These are phyloP conservation scores for Cetoscarus ocellatus DNA, from an alignment of 2,797 vertebrate genomes.

Conservation along the genomic window DNA sequence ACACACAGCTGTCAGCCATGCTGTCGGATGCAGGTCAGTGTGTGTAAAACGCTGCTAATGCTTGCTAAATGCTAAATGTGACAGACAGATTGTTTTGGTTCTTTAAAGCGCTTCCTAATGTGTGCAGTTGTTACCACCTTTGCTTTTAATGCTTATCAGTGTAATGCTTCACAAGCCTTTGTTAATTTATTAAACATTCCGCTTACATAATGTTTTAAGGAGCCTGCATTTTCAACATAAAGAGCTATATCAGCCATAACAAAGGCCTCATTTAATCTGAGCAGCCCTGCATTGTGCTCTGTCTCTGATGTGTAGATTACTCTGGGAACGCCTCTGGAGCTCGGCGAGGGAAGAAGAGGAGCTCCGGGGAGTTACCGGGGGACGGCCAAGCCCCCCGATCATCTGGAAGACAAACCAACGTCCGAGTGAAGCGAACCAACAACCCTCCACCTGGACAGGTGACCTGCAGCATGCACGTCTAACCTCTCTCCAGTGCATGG, in stretches of 20 bases:
- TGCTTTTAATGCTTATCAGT: background rate
- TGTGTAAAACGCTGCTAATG: background rate
- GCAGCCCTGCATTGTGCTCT: background rate
- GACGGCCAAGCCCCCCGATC: slow-evolving; percentile 90
- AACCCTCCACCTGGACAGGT: slow-evolving; percentile 82
- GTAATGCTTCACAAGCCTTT: background rate
- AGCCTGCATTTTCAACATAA: background rate
- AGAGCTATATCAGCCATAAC: background rate
- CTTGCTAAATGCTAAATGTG: slow-evolving; percentile 67
- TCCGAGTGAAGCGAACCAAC: slow-evolving; percentile 80
- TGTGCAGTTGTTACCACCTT: background rate
- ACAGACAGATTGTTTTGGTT: slow-evolving; percentile 36
- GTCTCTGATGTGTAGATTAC: slow-evolving; percentile 74
- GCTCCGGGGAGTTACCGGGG: slow-evolving; percentile 85
- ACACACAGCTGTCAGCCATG: slow-evolving; percentile 55
- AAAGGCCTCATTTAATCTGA: slow-evolving; percentile 18
- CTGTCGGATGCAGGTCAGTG: slow-evolving; percentile 83
- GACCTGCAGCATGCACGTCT: background rate
- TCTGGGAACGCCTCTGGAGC: slow-evolving; percentile 83
- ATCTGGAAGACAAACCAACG: slow-evolving; percentile 89
- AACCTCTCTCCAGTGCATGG: no score
- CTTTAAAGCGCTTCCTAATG: slow-evolving; percentile 44
- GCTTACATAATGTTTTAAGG: background rate
- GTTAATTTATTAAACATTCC: no score
- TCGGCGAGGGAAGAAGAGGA: slow-evolving; percentile 90